Evolutionary conservation across 2,888 invertebrate species (phyloP), one percentile per base, ranked within the genome.

Genomic region (Scaptomyza cyrtandrae): DNA sequence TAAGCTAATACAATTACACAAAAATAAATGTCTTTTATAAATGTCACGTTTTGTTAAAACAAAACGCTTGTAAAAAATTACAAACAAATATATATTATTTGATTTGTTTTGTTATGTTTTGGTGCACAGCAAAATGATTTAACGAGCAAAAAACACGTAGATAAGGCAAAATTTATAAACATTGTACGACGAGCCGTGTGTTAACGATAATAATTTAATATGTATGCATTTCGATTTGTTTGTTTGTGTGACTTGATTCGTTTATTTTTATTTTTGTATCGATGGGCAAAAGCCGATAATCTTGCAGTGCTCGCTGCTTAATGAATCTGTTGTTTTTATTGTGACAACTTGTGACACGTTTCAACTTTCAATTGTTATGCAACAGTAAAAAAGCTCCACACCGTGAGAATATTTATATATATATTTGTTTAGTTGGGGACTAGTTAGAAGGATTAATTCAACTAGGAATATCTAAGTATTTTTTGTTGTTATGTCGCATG

Each of bases 391-490:
- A 71, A 73, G 71, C 71, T 88, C 53, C 70, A 67, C 72, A 75
- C 60, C 63, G 49, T 59, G 68, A 71, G 66, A 62, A 74, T 68
- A 45, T 60, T 9, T 16, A 16, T 41, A 53, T 33, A 48, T 49
- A 68, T 37, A 57, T 33, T 50, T 72, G 7, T 39, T 73, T 74
- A 69, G 74, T 86, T 75, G 83, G 77, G 77, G 88, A 89, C 90
- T 89, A 90, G 88, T 89, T 77, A 87, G 16, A 16, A 75, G 79
- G 67, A 73, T 82, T 84, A 86, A 84, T 90, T 89, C 76, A 85
- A 81, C 77, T 85, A 85, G 89, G 75, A 80, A 78, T 77, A 63
- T 73, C 64, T 82, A 86, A 71, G 83, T 70, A 71, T 84, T 49
- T 70, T 41, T 35, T 79, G 52, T 75, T 44, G 53, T 49, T 58